These are phyloP conservation scores for Theonella swinhoei DNA, from an alignment of 37 sponge, comb jelly and placozoan genomes.

Conservation along the genomic window DNA sequence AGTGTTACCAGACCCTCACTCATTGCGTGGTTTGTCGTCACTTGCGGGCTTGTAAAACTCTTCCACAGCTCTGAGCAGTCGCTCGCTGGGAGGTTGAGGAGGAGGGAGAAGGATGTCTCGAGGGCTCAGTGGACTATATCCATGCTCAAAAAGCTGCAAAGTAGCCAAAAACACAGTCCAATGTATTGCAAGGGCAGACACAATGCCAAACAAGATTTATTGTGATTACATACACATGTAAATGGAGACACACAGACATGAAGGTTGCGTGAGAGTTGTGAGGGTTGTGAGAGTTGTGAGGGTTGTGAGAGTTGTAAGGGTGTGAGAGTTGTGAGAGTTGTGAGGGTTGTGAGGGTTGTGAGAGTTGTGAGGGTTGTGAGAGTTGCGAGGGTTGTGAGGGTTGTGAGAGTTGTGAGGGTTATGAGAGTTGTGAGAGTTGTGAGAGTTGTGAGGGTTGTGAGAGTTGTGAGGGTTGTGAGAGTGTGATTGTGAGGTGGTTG, in stretches of 20 bases:
- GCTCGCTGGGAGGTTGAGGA: slow-evolving; percentile 88
- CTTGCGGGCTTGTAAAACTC: slow-evolving; percentile 79
- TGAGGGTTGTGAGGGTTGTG: no score
- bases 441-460: no score
- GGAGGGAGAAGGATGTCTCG: slow-evolving; percentile 73
- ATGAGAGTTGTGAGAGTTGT: no score
- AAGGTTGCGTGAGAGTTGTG: slow-evolving; percentile 12
- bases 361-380: no score
- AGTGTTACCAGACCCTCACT: no score
- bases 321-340: no score
- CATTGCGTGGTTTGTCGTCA: slow-evolving; percentile 63
- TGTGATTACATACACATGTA: background rate
- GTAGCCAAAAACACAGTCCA: background rate
- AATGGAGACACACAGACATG: slow-evolving; percentile 27
- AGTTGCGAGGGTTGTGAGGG: no score
- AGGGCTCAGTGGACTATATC: slow-evolving; percentile 80
- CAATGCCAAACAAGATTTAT: background rate
- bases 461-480: no score
- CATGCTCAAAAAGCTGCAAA: slow-evolving; percentile 76
- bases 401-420: no score
- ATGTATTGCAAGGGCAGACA: background rate
- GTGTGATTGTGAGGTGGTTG: background rate
- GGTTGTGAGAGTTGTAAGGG: no score
- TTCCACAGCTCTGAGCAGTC: slow-evolving; percentile 91
- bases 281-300: no score